These are phyloP conservation scores for Drosophila pseudoobscura DNA, from an alignment of 1,140 invertebrate genomes.

Conservation along the genomic window DNA sequence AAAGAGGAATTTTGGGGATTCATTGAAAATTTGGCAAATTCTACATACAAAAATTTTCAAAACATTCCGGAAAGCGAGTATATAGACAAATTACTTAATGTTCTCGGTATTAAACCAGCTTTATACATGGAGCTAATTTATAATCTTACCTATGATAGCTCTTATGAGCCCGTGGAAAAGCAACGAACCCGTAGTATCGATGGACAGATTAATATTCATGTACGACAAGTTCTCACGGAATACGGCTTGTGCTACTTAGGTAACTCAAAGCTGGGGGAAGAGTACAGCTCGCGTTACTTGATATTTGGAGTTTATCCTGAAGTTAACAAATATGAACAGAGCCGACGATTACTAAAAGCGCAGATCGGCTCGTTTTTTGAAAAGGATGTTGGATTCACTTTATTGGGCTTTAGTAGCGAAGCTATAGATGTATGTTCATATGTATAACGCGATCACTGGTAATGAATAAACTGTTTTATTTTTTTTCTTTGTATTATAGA, in stretches of 20 bases:
- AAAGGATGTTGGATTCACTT: conserved; percentile 51
- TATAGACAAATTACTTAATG: conserved; percentile 49
- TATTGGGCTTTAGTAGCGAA: conserved; percentile 41
- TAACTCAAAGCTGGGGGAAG: conserved; percentile 54
- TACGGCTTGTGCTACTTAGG: conserved; percentile 75
- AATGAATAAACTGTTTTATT: background rate
- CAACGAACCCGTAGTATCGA: conserved; percentile 51
- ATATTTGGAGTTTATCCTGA: conserved; percentile 66
- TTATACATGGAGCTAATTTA: conserved; percentile 77
- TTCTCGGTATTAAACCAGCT: conserved; percentile 52
- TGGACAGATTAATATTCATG: conserved; percentile 48
- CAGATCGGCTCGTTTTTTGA: conserved; percentile 58
- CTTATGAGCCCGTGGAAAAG: conserved; percentile 44
- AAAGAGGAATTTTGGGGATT: conserved; percentile 61
- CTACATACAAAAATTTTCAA: conserved; percentile 74
- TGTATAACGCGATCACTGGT: background rate
- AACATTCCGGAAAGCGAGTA: conserved; percentile 61
- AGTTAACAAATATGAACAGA: conserved; percentile 23
- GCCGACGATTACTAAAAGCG: conserved; percentile 8
- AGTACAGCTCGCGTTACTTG: conserved; percentile 61
- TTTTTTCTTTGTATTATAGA: conserved; percentile 37
- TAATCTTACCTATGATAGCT: conserved; percentile 67
- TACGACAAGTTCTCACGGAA: conserved; percentile 74
- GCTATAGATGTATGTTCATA: conserved; percentile 54
- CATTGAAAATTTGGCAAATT: conserved; percentile 76